A percentile compares a stretch with the other conserved stretches of the same genome.
These are phyloP conservation scores for Acronicta leporina DNA, from an alignment of 2,888 invertebrate species.

Conservation along the genomic window DNA sequence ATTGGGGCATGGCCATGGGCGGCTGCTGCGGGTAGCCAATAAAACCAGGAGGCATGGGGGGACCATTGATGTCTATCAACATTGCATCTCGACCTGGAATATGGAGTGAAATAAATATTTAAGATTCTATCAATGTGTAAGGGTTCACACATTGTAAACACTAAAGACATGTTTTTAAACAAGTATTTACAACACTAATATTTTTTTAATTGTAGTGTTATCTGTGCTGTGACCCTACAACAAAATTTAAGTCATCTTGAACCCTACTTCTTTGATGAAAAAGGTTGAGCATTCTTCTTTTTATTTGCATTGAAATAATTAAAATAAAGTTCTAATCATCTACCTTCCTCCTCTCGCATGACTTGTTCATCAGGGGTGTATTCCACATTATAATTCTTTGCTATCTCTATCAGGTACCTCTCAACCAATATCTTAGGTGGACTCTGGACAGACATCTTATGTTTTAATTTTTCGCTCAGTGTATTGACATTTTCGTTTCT, in stretches of 20 bases:
- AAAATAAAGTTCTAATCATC: constrained; percentile 8
- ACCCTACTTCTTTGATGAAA: too few species aligned
- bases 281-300: too few species aligned
- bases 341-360: constrained; percentile 93
- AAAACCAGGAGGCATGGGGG: constrained; percentile 94
- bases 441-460: constrained; percentile 97
- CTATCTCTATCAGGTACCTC: constrained; percentile 97
- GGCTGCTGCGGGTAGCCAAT: constrained; percentile 91
- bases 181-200: too few species aligned
- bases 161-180: too few species aligned
- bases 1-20: constrained; percentile 70
- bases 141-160: not conserved
- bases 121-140: not conserved
- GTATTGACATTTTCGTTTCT: constrained; percentile 94
- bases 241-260: too few species aligned
- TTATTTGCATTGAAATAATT: too few species aligned
- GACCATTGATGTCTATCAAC: constrained; percentile 91
- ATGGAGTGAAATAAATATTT: constrained; percentile 34
- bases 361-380: constrained; percentile 98
- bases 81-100: constrained; percentile 90
- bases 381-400: constrained; percentile 97
- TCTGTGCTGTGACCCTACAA: too few species aligned
- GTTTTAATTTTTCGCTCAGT: constrained; percentile 96
- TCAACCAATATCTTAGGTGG: constrained; percentile 98
- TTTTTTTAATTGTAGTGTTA: too few species aligned